A percentile compares a stretch with the other conserved stretches of the same genome.
These are phyloP conservation scores for Capromys pilorides DNA, from an alignment of 2,797 vertebrate species.

Conservation along the genomic window DNA sequence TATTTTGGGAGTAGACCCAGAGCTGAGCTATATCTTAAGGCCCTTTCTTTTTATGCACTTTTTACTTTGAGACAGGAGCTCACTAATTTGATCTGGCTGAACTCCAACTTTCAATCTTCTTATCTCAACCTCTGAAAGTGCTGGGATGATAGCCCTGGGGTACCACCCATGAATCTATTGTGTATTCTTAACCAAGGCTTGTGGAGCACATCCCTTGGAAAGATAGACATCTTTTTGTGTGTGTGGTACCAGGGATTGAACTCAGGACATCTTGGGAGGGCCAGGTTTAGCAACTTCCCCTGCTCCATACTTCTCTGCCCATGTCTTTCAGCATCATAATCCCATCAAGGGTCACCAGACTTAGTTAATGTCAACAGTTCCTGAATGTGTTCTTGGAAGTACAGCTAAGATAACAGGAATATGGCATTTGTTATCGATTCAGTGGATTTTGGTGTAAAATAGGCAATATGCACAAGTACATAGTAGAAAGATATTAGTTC, in stretches of 20 bases:
- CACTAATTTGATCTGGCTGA: neutral
- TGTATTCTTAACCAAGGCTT: neutral
- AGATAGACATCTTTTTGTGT: neutral
- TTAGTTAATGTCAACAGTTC: neutral
- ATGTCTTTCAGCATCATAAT: slow-evolving; percentile 35
- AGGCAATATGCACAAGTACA: neutral
- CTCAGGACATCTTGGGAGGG: neutral
- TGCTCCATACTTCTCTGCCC: neutral
- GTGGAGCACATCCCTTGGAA: neutral
- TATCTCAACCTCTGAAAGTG: neutral
- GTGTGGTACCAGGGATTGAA: no score
- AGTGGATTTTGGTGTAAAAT: neutral
- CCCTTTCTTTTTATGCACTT: neutral
- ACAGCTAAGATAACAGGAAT: neutral
- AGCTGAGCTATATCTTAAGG: neutral
- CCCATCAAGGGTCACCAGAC: neutral
- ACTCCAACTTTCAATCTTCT: neutral
- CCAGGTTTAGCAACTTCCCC: neutral
- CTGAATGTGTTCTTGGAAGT: neutral
- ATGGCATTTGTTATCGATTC: neutral
- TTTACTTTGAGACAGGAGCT: neutral
- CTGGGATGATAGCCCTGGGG: neutral
- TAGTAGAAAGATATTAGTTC: neutral
- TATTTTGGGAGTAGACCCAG: neutral
- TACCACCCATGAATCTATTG: neutral